These are phyloP conservation scores for Cybosia mesomella DNA, from an alignment of 2,888 invertebrate genomes.

Conservation along the genomic window DNA sequence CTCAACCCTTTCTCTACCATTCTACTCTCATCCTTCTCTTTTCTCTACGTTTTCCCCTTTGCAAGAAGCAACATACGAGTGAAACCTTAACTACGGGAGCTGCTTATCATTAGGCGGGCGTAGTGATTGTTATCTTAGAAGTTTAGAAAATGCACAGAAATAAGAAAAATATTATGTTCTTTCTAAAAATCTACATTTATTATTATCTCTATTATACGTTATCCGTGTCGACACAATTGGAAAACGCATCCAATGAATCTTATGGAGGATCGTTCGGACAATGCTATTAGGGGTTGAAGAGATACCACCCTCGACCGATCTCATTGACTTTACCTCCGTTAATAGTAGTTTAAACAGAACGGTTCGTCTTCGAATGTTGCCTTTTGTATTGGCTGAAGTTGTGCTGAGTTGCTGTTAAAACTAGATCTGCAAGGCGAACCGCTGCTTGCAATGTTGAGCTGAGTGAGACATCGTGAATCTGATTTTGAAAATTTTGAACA, in stretches of 20 bases:
- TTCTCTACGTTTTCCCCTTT: no score
- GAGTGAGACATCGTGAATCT: no score
- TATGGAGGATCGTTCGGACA: slow-evolving; percentile 52
- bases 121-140: no score
- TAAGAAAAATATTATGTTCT: background rate
- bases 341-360: slow-evolving; percentile 41
- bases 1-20: no score
- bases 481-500: no score
- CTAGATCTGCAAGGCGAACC: no score
- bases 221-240: slow-evolving; percentile 47
- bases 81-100: no score
- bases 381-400: slow-evolving; percentile 14
- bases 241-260: slow-evolving; percentile 52
- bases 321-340: slow-evolving; percentile 53
- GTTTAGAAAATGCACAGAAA: no score
- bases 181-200: background rate
- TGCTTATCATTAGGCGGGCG: no score
- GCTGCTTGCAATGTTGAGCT: no score
- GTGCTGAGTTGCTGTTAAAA: background rate
- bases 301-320: slow-evolving; percentile 45
- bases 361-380: slow-evolving; percentile 15
- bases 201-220: background rate
- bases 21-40: no score
- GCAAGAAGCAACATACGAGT: no score
- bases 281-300: slow-evolving; percentile 52